A percentile compares a stretch with the other conserved stretches of the same genome.
Evolutionary conservation across 2,797 vertebrate species (phyloP).

Genomic region (Hemibagrus guttatus): DNA sequence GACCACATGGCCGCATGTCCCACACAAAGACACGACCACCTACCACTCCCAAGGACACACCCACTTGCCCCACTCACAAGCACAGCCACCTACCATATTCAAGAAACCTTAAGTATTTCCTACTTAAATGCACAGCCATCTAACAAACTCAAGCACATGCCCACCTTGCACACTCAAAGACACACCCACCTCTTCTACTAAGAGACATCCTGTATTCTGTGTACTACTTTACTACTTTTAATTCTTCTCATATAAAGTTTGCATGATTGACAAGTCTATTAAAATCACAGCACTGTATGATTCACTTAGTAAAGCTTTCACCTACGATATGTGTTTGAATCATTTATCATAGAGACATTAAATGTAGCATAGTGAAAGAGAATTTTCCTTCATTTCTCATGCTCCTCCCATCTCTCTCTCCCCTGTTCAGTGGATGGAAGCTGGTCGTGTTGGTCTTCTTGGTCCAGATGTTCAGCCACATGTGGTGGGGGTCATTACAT

Average conservation of each 20-base stretch:
- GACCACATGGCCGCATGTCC: background rate
- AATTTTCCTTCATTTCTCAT: background rate
- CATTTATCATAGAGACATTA: background rate
- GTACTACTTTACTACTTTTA: too few relatives aligned
- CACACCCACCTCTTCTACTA: background rate
- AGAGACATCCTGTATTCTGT: background rate
- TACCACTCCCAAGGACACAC: background rate
- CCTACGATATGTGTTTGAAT: background rate
- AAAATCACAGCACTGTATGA: background rate
- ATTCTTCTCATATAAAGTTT: background rate
- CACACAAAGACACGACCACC: background rate
- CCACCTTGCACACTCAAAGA: background rate
- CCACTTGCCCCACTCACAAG: background rate
- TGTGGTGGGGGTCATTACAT: constrained; percentile 97
- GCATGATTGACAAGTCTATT: background rate
- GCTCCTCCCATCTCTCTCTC: background rate
- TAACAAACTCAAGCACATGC: background rate
- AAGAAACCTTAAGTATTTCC: background rate
- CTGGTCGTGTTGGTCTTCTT: constrained; percentile 97
- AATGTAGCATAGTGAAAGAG: background rate
- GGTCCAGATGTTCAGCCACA: constrained; percentile 95
- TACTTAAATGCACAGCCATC: background rate
- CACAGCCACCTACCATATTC: too few relatives aligned
- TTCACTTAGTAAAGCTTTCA: constrained; percentile 12
- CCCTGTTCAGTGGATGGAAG: constrained; percentile 85